Evolutionary conservation across 2,113 vertebrate genomes (phyloP), one percentile per base, ranked within the genome.

Genomic region (Pluvialis apricaria): DNA sequence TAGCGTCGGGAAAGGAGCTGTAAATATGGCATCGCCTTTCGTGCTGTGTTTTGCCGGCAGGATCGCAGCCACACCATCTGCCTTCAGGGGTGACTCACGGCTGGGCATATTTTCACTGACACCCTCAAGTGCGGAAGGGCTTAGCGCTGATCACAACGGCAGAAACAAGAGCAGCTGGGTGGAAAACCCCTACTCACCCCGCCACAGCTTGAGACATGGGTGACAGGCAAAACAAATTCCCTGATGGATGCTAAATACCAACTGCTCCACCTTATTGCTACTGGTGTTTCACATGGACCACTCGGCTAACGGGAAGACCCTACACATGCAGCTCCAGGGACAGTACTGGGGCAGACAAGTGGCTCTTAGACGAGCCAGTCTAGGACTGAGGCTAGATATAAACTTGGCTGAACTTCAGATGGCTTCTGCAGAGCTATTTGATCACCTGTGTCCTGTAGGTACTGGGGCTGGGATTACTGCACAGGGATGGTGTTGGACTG

Each of bases 21-120:
- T 24, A 61, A 69, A 73, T 7, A 51, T 0, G 0, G 66, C 51
- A 66, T 2, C 0, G 6, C 21, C 34, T 52, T 32, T 8, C 0
- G 0, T 0, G 15, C 72, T 6, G 55, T 2, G 42, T 58, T 78
- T 64, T 79, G 69, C 51, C 2, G 5, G 40, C 19, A 3, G 65
- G 34, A 84, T 25, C 0, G 3, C 40, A 34, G 82, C 70, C 9
- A 0, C 86, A 68, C 66, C 88, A 51, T 73, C 88, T 60, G 86
- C 86, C 71, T 77, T 31, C 6, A 2, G 29, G 38, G 52, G 44
- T 76, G 79, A 86, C n/a, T 49, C 82, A 42, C 0, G 11, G 52
- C n/a, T 83, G 91, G 79, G 70, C 29, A 9, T 2, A 11, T 86
- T 79, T 75, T 54, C 91, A 49, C 60, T 8, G n/a, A 64, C 40